These are phyloP conservation scores for Olivierus martensii DNA, from an alignment of 1,140 invertebrate species.

Conservation along the genomic window DNA sequence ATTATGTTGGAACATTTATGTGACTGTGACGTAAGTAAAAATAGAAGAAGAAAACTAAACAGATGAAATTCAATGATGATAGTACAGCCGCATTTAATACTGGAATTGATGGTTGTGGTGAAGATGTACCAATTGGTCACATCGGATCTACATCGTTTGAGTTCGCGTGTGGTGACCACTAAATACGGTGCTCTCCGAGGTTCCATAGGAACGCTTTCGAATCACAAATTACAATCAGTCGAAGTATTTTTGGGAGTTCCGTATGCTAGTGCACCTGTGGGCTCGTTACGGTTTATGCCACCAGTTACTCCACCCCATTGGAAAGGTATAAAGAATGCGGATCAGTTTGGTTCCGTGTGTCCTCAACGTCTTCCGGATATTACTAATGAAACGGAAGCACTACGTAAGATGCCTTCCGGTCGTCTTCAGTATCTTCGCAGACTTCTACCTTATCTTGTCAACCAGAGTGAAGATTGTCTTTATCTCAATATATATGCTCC, in stretches of 20 bases:
- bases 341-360: conserved; percentile 55
- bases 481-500: conserved; percentile 95
- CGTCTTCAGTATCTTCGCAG: conserved; percentile 70
- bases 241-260: conserved; percentile 51
- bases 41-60: no score
- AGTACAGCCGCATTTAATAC: no score
- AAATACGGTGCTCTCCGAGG: conserved; percentile 81
- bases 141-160: background rate
- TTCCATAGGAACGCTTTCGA: conserved; percentile 29
- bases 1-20: no score
- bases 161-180: conserved; percentile 58
- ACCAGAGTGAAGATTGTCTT: conserved; percentile 91
- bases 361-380: conserved; percentile 63
- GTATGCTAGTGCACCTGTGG: conserved; percentile 84
- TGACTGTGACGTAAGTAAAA: no score
- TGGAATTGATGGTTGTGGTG: no score
- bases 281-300: conserved; percentile 83
- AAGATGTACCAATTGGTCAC: no score
- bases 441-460: conserved; percentile 65
- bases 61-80: no score
- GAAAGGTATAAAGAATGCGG: conserved; percentile 53
- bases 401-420: conserved; percentile 68
- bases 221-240: conserved; percentile 38
- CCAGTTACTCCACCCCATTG: conserved; percentile 67
- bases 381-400: conserved; percentile 64